Conservation (phyloP, 92 coral and sea anemone genomes). For the Actinostola sp. region DNA sequence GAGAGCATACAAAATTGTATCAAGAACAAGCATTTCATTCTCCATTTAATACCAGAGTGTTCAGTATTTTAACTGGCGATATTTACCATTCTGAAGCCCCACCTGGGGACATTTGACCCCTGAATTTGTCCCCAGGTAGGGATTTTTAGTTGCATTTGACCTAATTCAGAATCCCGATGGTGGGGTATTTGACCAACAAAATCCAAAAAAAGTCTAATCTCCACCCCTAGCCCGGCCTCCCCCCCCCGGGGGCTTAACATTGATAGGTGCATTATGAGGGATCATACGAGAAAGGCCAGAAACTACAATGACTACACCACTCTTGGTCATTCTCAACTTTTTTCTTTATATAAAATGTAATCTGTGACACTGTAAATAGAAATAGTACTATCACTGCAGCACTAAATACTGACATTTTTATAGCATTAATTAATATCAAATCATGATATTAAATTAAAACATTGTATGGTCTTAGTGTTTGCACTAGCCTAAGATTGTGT, state of each 20-base stretch:
- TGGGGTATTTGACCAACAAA: slow-evolving; percentile 29
- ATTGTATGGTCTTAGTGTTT: no score
- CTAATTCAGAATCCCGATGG: slow-evolving; percentile 12
- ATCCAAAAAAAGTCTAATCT: slow-evolving; percentile 30
- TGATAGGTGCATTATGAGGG: slow-evolving; percentile 41
- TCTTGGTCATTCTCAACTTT: no score
- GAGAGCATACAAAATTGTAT: neutral
- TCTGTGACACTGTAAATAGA: no score
- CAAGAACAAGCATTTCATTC: slow-evolving; percentile 1
- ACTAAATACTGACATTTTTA: no score
- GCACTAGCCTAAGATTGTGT: no score
- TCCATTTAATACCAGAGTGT: neutral
- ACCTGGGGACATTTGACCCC: slow-evolving; percentile 15
- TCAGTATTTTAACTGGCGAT: slow-evolving; percentile 4
- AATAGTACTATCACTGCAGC: no score
- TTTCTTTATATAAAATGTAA: no score
- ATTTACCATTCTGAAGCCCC: slow-evolving; percentile 16
- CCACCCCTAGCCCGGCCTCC: slow-evolving; percentile 39
- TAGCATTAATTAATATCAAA: no score
- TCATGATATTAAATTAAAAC: no score
- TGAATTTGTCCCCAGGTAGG: slow-evolving; percentile 13
- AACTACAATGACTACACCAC: no score
- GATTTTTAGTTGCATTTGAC: slow-evolving; percentile 8
- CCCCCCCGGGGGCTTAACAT: slow-evolving; percentile 37
- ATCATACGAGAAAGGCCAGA: no score